A percentile compares a stretch with the other conserved stretches of the same genome.
These are phyloP conservation scores for Tholera decimalis DNA, from an alignment of 2,888 invertebrate species.

Conservation along the genomic window DNA sequence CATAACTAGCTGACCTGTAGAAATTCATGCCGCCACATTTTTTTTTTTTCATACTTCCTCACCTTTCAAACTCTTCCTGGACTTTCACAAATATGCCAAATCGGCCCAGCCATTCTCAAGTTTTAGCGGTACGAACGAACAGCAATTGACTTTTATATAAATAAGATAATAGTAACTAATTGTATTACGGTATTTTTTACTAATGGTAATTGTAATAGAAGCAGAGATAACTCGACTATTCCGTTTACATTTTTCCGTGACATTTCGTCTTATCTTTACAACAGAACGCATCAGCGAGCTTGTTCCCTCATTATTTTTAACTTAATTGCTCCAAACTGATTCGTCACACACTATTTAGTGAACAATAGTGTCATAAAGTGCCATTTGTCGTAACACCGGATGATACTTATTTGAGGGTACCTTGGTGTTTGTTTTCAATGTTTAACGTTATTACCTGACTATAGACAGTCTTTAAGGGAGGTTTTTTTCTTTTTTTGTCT, in stretches of 20 bases:
- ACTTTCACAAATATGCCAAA: too few species aligned
- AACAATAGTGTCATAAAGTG: slow-evolving; percentile 59
- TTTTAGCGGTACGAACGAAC: too few species aligned
- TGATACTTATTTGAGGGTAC: slow-evolving; percentile 41
- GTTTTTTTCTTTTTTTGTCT: too few species aligned
- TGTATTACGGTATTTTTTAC: background rate
- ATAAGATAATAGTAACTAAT: background rate
- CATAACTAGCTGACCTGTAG: too few species aligned
- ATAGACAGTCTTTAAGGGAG: too few species aligned
- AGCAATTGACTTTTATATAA: too few species aligned
- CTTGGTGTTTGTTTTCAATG: slow-evolving; percentile 35
- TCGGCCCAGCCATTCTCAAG: too few species aligned
- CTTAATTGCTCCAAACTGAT: slow-evolving; percentile 51
- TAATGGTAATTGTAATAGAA: background rate
- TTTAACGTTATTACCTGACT: background rate
- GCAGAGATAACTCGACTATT: slow-evolving; percentile 21
- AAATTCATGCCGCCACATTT: too few species aligned
- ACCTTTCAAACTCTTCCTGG: too few species aligned
- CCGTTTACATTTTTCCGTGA: slow-evolving; percentile 10
- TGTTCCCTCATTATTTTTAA: slow-evolving; percentile 29
- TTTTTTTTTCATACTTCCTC: too few species aligned
- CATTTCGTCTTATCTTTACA: slow-evolving; percentile 31
- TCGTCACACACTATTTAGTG: slow-evolving; percentile 51
- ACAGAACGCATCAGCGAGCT: background rate
- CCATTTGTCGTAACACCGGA: slow-evolving; percentile 53